A percentile compares a stretch with the other conserved stretches of the same genome.
Evolutionary conservation across 1,140 invertebrate genomes (phyloP).

Genomic region (Drosophila insularis): DNA sequence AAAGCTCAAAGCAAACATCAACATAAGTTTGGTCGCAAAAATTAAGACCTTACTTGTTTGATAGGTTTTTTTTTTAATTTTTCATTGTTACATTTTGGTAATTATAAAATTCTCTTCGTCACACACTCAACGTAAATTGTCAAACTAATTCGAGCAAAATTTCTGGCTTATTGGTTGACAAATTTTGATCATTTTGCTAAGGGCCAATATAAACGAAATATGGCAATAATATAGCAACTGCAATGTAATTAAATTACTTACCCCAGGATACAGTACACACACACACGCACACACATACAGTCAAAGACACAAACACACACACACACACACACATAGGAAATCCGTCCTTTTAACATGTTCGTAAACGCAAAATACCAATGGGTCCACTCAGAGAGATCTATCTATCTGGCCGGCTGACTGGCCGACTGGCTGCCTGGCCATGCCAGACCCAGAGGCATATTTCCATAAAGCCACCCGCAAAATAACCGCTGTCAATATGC

Average conservation of each 20-base stretch:
- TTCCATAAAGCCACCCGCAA: constrained; percentile 71
- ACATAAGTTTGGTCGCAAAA: no score
- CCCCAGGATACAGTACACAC: constrained; percentile 18
- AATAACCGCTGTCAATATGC: constrained; percentile 81
- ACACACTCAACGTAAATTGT: not conserved
- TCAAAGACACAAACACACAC: not conserved
- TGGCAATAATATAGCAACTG: constrained; percentile 64
- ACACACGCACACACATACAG: no score
- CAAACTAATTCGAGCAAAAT: not conserved
- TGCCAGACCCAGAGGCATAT: constrained; percentile 54
- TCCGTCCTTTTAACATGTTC: constrained; percentile 60
- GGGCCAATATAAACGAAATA: constrained; percentile 66
- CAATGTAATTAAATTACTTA: constrained; percentile 78
- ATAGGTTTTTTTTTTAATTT: no score
- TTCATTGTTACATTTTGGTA: no score
- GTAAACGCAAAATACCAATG: constrained; percentile 37
- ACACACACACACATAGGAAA: not conserved
- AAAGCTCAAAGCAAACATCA: no score
- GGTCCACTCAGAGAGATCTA: constrained; percentile 3
- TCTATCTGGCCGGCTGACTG: not conserved
- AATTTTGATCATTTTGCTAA: constrained; percentile 10
- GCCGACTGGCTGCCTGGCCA: not conserved
- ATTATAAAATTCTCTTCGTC: not conserved
- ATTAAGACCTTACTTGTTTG: no score
- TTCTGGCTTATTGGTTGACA: not conserved